Evolutionary conservation across 2,797 vertebrate species (phyloP).

Genomic region (Macropus fuliginosus): DNA sequence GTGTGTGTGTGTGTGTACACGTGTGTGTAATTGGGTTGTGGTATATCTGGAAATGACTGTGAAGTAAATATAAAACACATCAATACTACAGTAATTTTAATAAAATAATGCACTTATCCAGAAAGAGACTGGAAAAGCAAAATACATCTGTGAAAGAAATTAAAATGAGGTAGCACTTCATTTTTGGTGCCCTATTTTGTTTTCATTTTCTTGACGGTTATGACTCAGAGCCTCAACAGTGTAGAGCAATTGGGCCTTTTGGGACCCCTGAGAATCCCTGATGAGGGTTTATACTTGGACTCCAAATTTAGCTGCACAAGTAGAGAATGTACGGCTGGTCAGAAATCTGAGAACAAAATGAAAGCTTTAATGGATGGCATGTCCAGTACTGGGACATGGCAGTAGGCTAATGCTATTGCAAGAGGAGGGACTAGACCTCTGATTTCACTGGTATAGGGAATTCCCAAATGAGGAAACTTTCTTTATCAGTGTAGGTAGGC

Average conservation of each 20-base stretch:
- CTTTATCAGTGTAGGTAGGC: neutral
- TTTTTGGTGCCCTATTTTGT: neutral
- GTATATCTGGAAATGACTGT: neutral
- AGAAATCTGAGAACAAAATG: neutral
- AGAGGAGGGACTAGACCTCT: neutral
- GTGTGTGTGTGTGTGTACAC: neutral
- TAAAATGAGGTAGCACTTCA: neutral
- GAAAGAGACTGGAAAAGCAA: neutral
- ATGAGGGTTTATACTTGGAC: neutral
- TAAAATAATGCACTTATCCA: neutral
- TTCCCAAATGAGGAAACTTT: neutral
- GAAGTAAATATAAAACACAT: neutral
- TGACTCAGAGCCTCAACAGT: neutral
- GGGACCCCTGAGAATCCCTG: neutral
- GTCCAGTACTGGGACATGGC: neutral
- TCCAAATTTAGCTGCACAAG: neutral
- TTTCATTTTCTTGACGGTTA: neutral
- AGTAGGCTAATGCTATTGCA: neutral
- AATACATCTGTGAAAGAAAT: neutral
- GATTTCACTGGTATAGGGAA: neutral
- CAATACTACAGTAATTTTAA: neutral
- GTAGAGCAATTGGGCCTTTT: neutral
- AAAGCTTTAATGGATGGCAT: neutral
- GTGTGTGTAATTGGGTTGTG: neutral
- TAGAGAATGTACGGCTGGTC: neutral